Conservation (phyloP, 2,113 vertebrate genomes). For the Plecotus auritus region DNA sequence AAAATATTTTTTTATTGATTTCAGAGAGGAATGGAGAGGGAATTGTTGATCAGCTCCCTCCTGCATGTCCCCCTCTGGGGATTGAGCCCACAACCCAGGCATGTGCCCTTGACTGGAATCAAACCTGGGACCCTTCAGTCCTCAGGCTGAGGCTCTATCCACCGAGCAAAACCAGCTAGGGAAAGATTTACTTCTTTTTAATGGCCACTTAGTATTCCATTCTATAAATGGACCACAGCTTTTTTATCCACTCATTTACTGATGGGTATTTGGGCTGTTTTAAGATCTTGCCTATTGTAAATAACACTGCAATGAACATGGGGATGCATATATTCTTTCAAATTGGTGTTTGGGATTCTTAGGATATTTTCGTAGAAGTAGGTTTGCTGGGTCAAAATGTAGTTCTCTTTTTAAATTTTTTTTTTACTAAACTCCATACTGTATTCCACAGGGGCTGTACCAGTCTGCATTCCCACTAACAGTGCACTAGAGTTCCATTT, state of each 20-base stretch:
- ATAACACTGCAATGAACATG: background rate
- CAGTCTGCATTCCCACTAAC: background rate
- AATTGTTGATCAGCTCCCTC: too few species aligned
- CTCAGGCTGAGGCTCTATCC: too few species aligned
- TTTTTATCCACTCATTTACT: background rate
- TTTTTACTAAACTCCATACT: background rate
- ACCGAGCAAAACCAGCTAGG: background rate
- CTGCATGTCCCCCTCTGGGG: too few species aligned
- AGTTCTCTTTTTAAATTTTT: background rate
- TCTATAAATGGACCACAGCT: background rate
- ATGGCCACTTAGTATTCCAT: background rate
- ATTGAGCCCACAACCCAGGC: too few species aligned
- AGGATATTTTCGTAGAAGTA: background rate
- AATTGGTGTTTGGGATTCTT: background rate
- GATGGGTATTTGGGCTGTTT: background rate
- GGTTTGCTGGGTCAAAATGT: background rate
- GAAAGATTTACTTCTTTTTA: background rate
- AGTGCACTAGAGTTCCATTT: background rate
- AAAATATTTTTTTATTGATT: too few species aligned
- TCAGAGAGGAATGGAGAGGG: too few species aligned
- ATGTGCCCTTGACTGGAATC: too few species aligned
- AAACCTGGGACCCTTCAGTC: too few species aligned
- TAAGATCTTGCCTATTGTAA: background rate
- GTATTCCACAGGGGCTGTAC: background rate
- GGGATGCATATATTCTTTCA: background rate